Evolutionary conservation across 2,888 invertebrate genomes (phyloP).

Genomic region (Eudemis profundana): DNA sequence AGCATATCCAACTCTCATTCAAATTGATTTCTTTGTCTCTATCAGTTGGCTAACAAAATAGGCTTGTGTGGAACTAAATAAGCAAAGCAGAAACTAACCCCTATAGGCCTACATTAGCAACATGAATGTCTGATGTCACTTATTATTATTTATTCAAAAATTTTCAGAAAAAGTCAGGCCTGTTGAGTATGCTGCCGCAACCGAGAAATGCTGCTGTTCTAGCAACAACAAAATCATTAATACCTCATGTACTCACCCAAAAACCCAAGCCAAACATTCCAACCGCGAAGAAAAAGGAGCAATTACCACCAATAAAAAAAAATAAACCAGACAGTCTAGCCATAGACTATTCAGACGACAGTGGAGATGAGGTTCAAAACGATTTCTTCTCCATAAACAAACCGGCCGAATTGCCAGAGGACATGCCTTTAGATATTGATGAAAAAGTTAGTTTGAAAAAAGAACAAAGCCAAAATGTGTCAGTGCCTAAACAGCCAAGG

Average conservation of each 20-base stretch:
- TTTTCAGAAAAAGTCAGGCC: slow-evolving; percentile 86
- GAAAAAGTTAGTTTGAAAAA: slow-evolving; percentile 42
- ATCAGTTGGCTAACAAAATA: no score
- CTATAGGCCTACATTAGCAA: no score
- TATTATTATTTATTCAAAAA: slow-evolving; percentile 34
- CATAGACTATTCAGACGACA: slow-evolving; percentile 74
- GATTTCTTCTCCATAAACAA: slow-evolving; percentile 85
- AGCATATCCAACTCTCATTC: no score
- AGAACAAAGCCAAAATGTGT: slow-evolving; percentile 18
- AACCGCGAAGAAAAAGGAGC: slow-evolving; percentile 57
- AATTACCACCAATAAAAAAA: slow-evolving; percentile 58
- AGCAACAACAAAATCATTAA: slow-evolving; percentile 68
- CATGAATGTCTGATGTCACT: no score
- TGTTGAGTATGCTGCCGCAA: slow-evolving; percentile 89
- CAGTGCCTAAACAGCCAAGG: slow-evolving; percentile 52
- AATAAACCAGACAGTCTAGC: slow-evolving; percentile 54
- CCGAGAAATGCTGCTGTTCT: slow-evolving; percentile 82
- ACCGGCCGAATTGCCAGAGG: slow-evolving; percentile 70
- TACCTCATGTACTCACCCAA: slow-evolving; percentile 79
- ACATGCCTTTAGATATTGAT: slow-evolving; percentile 69
- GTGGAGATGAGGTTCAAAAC: slow-evolving; percentile 81
- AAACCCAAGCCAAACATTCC: slow-evolving; percentile 64
- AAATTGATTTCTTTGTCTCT: no score
- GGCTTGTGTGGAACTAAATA: no score
- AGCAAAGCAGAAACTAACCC: no score